A percentile compares a stretch with the other conserved stretches of the same genome.
phyloP scores from a whole-genome alignment of 2,113 vertebrate species.

The Saguinus imperator region DNA sequence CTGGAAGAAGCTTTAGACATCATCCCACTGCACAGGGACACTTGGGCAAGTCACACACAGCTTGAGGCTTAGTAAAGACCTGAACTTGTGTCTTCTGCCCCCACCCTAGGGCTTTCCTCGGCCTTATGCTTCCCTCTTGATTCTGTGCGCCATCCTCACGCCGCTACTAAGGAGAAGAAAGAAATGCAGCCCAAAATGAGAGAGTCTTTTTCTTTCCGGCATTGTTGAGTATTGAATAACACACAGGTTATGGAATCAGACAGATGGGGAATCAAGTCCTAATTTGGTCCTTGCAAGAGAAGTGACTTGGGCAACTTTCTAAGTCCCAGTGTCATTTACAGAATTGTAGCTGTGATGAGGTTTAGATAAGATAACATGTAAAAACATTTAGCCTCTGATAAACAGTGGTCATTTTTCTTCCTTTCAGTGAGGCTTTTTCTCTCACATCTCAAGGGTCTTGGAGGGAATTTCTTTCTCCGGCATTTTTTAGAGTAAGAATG shows the following conservation, averaged over 20 bases:
- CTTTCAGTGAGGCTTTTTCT: background rate
- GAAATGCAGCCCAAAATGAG: background rate
- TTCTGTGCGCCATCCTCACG: background rate
- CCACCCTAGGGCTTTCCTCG: background rate
- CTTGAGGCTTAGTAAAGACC: background rate
- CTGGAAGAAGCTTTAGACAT: background rate
- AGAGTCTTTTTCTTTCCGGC: background rate
- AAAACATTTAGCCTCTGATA: background rate
- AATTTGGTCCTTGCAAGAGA: background rate
- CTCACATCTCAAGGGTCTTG: background rate
- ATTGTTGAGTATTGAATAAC: background rate
- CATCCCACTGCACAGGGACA: no score
- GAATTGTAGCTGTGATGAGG: accelerated
- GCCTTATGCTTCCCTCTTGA: background rate
- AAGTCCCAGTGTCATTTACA: background rate
- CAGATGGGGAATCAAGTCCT: background rate
- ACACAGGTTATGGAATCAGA: background rate
- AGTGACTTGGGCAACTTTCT: background rate
- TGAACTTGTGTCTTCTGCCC: background rate
- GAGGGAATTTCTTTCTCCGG: background rate
- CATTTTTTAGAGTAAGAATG: background rate
- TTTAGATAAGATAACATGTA: background rate
- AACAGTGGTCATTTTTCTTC: background rate
- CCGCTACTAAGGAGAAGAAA: background rate
- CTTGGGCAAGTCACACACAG: background rate